These are phyloP conservation scores for Megaptera novaeangliae DNA, from an alignment of 2,113 vertebrate species.

Conservation along the genomic window DNA sequence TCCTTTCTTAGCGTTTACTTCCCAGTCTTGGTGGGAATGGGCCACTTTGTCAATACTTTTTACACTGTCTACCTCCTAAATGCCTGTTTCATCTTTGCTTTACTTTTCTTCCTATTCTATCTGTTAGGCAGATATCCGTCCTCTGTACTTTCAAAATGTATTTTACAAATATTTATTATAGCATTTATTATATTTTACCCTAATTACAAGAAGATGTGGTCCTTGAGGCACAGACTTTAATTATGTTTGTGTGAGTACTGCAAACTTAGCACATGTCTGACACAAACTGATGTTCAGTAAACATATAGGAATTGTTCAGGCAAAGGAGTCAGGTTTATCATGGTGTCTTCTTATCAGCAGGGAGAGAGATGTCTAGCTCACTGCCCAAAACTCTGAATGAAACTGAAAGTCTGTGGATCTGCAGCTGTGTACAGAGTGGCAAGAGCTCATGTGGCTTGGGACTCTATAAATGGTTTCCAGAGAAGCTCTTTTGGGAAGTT, in stretches of 20 bases:
- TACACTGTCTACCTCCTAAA: neutral
- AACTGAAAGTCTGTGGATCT: neutral
- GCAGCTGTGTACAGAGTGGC: neutral
- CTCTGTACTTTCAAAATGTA: neutral
- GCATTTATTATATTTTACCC: neutral
- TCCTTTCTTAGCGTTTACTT: neutral
- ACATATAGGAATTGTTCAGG: neutral
- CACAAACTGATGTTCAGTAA: neutral
- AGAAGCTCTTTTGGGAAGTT: neutral
- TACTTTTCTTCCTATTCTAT: neutral
- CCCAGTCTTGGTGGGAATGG: neutral
- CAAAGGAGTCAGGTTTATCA: neutral
- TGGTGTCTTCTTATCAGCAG: neutral
- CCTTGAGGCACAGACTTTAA: neutral
- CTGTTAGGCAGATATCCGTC: neutral
- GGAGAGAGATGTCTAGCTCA: neutral
- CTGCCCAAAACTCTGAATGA: neutral
- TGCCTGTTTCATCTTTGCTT: neutral
- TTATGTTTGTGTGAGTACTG: neutral
- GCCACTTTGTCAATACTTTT: neutral
- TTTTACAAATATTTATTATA: neutral
- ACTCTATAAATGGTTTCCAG: conserved; percentile 12
- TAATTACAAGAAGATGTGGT: neutral
- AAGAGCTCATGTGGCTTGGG: neutral
- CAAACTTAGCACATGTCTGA: neutral